phyloP scores from a whole-genome alignment of 1,140 invertebrate genomes.

The Tetramorium parvispinum region DNA sequence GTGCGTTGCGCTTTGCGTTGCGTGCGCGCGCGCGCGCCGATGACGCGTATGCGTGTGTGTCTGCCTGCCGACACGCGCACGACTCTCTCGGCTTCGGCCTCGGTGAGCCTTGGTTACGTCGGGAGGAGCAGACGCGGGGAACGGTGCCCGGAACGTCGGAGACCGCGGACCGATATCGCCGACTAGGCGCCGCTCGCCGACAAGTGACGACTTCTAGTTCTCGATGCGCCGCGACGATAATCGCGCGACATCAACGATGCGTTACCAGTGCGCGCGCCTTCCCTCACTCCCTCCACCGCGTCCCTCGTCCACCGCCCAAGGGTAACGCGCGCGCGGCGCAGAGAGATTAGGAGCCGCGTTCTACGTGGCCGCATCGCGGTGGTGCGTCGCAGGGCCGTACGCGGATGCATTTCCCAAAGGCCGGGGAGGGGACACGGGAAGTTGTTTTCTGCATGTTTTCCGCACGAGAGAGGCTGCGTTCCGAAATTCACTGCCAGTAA shows the following conservation, averaged over 20 bases:
- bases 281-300: too few relatives aligned
- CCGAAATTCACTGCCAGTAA: too few relatives aligned
- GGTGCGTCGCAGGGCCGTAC: conserved; percentile 2
- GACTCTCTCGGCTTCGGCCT: too few relatives aligned
- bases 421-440: too few relatives aligned
- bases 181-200: conserved; percentile 22
- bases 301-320: too few relatives aligned
- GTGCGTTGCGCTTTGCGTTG: not conserved
- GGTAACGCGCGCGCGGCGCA: not conserved
- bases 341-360: not conserved
- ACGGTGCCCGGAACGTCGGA: not conserved
- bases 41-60: too few relatives aligned
- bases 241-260: conserved; percentile 8
- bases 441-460: too few relatives aligned
- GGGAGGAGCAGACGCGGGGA: not conserved
- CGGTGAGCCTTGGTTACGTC: too few relatives aligned
- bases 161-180: not conserved
- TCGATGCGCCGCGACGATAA: not conserved
- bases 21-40: not conserved
- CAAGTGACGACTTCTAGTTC: not conserved
- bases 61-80: too few relatives aligned
- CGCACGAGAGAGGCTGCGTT: too few relatives aligned
- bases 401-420: too few relatives aligned
- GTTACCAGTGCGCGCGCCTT: not conserved
- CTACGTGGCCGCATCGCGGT: conserved; percentile 31